These are phyloP conservation scores for Drosophila lacertosa DNA, from an alignment of 1,140 invertebrate species.

Conservation along the genomic window DNA sequence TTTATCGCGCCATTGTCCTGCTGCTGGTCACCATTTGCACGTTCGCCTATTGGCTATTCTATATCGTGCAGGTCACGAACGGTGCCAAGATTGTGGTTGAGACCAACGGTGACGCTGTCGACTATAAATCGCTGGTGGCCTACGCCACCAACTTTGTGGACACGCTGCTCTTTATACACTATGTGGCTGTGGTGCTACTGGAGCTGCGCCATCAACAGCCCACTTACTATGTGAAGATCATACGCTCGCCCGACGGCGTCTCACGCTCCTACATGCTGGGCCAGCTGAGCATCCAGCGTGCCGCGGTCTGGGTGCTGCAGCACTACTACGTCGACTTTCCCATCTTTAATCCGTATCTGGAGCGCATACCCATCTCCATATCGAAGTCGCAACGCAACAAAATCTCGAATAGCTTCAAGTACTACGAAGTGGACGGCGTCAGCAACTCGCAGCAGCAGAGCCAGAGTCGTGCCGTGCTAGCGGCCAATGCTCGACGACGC, in stretches of 20 bases:
- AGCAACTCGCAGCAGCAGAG: conserved; percentile 89
- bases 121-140: conserved; percentile 93
- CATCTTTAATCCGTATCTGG: conserved; percentile 98
- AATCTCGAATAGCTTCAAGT: conserved; percentile 93
- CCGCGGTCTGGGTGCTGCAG: conserved; percentile 96
- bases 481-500: conserved; percentile 89
- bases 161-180: conserved; percentile 97
- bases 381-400: conserved; percentile 92
- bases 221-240: conserved; percentile 94
- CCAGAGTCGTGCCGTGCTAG: conserved; percentile 88
- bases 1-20: conserved; percentile 94
- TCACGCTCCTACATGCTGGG: conserved; percentile 94
- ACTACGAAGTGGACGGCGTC: conserved; percentile 97
- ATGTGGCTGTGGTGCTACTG: conserved; percentile 95
- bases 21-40: conserved; percentile 95
- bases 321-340: conserved; percentile 98
- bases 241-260: conserved; percentile 97
- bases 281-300: conserved; percentile 96
- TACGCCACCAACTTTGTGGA: conserved; percentile 96
- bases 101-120: conserved; percentile 89
- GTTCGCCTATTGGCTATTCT: conserved; percentile 99
- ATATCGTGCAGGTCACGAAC: conserved; percentile 94
- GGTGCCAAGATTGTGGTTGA: conserved; percentile 91
- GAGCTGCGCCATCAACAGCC: conserved; percentile 96
- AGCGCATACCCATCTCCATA: conserved; percentile 90